phyloP scores from a whole-genome alignment of 2,113 vertebrate species.

The Halichoeres trimaculatus region DNA sequence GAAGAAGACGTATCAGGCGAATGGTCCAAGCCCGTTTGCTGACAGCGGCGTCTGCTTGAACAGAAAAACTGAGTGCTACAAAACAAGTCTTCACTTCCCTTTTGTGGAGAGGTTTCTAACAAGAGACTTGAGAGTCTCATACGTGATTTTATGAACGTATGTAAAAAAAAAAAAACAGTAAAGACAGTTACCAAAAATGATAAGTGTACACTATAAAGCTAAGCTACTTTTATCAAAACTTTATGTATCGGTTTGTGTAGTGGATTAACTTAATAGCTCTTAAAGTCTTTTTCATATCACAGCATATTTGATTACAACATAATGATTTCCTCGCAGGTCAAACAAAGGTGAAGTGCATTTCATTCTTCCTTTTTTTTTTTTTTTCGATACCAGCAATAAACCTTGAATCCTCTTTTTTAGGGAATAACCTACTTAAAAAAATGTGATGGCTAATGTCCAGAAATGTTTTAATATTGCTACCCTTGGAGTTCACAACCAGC shows the following conservation, averaged over 20 bases:
- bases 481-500: neutral
- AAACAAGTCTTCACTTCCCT: conserved; percentile 73
- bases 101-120: conserved; percentile 11
- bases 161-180: no score
- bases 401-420: neutral
- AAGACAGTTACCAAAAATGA: neutral
- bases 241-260: neutral
- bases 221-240: neutral
- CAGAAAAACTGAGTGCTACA: conserved; percentile 52
- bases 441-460: neutral
- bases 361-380: neutral
- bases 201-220: neutral
- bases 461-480: neutral
- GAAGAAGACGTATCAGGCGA: conserved; percentile 35
- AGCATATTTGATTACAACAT: neutral
- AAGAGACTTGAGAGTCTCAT: neutral
- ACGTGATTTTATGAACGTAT: neutral
- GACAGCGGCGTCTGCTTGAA: conserved; percentile 52
- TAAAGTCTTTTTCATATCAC: neutral
- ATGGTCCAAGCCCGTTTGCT: conserved; percentile 61
- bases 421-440: neutral
- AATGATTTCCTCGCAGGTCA: neutral
- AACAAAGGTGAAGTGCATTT: neutral
- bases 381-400: neutral
- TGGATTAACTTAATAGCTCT: neutral